Evolutionary conservation across 2,888 invertebrate genomes (phyloP).

Genomic region (Heliconius aoede): DNA sequence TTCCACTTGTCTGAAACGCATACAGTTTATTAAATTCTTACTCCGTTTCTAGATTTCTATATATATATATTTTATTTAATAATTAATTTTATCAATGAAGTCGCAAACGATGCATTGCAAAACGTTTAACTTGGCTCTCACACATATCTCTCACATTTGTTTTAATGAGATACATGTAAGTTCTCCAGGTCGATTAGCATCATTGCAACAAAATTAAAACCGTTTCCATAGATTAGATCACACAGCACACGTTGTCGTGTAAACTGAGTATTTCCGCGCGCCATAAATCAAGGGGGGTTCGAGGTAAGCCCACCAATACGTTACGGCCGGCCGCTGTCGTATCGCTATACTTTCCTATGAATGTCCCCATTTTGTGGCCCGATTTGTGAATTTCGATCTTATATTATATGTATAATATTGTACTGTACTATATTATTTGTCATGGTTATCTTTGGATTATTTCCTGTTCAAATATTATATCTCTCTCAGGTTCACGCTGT

Average conservation of each 20-base stretch:
- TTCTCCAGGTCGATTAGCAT: not conserved
- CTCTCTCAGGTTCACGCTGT: too few relatives aligned
- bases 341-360: conserved; percentile 54
- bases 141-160: too few relatives aligned
- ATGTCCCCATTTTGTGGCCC: conserved; percentile 43
- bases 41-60: not conserved
- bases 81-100: too few relatives aligned
- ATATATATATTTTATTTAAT: too few relatives aligned
- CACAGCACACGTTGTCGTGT: conserved; percentile 65
- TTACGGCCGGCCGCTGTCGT: conserved; percentile 69
- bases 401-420: conserved; percentile 27
- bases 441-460: not conserved
- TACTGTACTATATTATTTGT: not conserved
- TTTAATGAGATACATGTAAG: too few relatives aligned
- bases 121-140: too few relatives aligned
- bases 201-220: not conserved
- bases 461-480: not conserved
- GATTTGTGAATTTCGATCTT: conserved; percentile 37
- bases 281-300: conserved; percentile 81
- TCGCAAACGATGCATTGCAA: too few relatives aligned
- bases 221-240: conserved; percentile 66
- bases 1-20: not conserved
- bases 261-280: conserved; percentile 80
- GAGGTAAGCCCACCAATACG: conserved; percentile 77
- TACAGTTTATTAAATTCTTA: not conserved